Evolutionary conservation across 1,140 invertebrate species (phyloP).

Genomic region (Steinernema khuongi): DNA sequence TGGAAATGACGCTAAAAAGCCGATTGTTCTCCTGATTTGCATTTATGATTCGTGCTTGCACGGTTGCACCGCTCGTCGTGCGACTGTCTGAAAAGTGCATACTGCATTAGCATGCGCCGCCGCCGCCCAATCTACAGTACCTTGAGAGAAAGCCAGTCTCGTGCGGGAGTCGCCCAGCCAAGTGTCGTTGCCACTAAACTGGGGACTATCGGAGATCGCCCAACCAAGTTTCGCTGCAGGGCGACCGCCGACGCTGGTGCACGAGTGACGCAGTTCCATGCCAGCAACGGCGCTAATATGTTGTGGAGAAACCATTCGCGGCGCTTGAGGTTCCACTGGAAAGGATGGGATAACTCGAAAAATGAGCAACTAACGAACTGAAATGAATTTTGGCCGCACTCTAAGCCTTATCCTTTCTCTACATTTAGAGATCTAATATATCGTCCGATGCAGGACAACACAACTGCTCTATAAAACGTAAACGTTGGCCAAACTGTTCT

Average conservation of each 20-base stretch:
- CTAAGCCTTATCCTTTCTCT: no score
- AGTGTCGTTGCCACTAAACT: constrained; percentile 4
- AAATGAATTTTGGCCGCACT: not conserved
- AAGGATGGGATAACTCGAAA: no score
- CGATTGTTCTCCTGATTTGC: not conserved
- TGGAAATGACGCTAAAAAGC: not conserved
- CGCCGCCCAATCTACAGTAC: not conserved
- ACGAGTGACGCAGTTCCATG: constrained; percentile 23
- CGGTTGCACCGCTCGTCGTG: not conserved
- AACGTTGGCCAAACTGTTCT: no score
- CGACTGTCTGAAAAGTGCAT: not conserved
- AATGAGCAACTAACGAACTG: no score
- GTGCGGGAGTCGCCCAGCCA: constrained; percentile 16
- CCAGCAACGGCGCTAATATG: constrained; percentile 21
- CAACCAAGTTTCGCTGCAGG: constrained; percentile 29
- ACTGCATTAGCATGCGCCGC: not conserved
- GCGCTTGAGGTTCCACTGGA: constrained; percentile 20
- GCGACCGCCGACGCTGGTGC: constrained; percentile 19
- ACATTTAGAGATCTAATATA: no score
- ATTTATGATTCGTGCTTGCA: not conserved
- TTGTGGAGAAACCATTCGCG: not conserved
- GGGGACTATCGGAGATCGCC: constrained; percentile 19
- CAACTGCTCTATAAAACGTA: no score
- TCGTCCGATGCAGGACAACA: no score
- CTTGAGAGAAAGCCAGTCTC: not conserved